Conservation (phyloP, 1,140 invertebrate genomes). For the Hyles euphorbiae region DNA sequence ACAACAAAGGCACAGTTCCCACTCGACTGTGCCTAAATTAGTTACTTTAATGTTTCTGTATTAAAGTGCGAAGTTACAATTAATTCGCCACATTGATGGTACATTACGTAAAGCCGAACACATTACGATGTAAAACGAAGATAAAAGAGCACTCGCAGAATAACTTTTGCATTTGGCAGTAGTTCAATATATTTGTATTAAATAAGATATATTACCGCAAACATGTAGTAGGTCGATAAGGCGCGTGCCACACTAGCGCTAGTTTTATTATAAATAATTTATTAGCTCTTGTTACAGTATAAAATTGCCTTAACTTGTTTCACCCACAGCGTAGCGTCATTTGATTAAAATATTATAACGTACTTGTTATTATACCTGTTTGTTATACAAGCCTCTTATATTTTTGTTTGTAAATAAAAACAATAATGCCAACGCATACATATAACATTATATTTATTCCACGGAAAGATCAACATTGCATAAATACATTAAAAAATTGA, state of each 20-base stretch:
- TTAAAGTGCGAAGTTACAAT: neutral
- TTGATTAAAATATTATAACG: too few species aligned
- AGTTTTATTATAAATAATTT: too few species aligned
- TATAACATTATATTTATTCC: too few species aligned
- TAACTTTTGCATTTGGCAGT: conserved; percentile 29
- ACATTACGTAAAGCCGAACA: conserved; percentile 10
- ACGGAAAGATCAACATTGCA: too few species aligned
- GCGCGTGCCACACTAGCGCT: neutral
- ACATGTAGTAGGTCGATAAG: conserved; percentile 16
- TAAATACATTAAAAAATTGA: too few species aligned
- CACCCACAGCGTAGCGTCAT: too few species aligned
- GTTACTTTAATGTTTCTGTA: neutral
- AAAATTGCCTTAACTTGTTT: too few species aligned
- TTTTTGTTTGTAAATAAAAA: too few species aligned
- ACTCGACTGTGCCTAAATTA: conserved; percentile 6
- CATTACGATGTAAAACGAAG: conserved; percentile 3
- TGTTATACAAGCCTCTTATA: too few species aligned
- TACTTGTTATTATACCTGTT: too few species aligned
- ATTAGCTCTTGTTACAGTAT: too few species aligned
- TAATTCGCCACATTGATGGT: conserved; percentile 8
- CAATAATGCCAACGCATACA: too few species aligned
- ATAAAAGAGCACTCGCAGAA: conserved; percentile 18
- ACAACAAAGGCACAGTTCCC: neutral
- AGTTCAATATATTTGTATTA: conserved; percentile 32
- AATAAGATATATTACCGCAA: conserved; percentile 21